Evolutionary conservation across 2,113 vertebrate species (phyloP), one percentile per base, ranked within the genome.

Genomic region (Noturus placidus): DNA sequence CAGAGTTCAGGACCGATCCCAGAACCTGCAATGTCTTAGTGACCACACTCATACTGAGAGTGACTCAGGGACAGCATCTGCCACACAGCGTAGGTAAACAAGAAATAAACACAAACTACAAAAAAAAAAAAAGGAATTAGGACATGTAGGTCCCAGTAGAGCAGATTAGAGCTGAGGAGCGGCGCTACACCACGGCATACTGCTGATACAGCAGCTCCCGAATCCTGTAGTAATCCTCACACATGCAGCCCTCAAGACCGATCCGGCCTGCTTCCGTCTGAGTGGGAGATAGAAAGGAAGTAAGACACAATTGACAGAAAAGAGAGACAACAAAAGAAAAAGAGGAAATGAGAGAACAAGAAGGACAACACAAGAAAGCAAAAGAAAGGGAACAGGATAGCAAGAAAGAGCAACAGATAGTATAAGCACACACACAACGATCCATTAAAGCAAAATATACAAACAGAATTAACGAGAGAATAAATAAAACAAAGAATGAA

Each of bases 191-290:
- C 90, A 99, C 98, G 77, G 98, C 98, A 0, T 99, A 99, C 90
- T 99, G 98, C 94, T 98, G 95, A 72, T 99, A 99, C 91, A 99
- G 96, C 95, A 99, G 97, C 94, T 99, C 97, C 91, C 98, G 96
- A 94, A 99, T 99, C 95, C 97, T 98, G 91, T 97, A 99, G 95
- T 99, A 99, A 93, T 99, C 98, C 88, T 98, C 98, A 93, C 98
- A 99, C 90, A 99, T 96, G 92, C 97, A 99, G 92, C 98, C 98
- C 95, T 99, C 98, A 93, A 99, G 93, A 88, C 98, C 97, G 79
- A 99, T 99, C 86, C 98, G 97, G 54, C 98, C 98, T 0, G 98
- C 98, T 94, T 99, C 98, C 90, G 98, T 99, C 98, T 99, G 96
- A 89, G 95, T 96, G 79, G 87, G 93, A 92, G 86, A 88, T 70